Conservation (phyloP, 2,797 vertebrate species). For the Tangara arthus region DNA sequence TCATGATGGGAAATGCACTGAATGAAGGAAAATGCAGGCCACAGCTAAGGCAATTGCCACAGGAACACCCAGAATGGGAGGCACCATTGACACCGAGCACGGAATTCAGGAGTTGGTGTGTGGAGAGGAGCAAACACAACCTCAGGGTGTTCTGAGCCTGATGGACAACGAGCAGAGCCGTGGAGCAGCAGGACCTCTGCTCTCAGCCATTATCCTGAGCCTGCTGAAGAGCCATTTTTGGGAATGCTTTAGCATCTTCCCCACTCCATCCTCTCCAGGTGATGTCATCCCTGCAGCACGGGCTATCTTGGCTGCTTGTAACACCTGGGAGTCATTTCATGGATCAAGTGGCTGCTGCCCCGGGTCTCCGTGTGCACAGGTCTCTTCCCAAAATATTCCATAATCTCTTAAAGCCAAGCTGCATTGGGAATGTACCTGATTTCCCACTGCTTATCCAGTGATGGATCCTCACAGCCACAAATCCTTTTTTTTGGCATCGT, state of each 20-base stretch:
- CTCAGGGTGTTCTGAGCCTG: neutral
- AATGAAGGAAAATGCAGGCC: neutral
- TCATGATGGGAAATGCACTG: neutral
- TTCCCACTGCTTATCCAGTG: neutral
- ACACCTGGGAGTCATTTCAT: neutral
- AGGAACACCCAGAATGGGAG: neutral
- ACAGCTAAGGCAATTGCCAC: neutral
- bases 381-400: neutral
- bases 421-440: rapidly evolving
- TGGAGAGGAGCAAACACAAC: neutral
- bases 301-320: neutral
- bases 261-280: neutral
- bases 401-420: neutral
- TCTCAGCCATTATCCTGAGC: neutral
- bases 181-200: neutral
- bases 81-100: neutral
- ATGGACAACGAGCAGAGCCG: neutral
- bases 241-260: neutral
- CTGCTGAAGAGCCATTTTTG: neutral
- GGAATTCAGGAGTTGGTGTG: neutral
- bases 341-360: neutral
- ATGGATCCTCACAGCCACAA: neutral
- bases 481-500: neutral
- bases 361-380: rapidly evolving
- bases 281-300: neutral